Evolutionary conservation across 2,113 vertebrate genomes (phyloP), one percentile per base, ranked within the genome.

Genomic region (Salminus brasiliensis): DNA sequence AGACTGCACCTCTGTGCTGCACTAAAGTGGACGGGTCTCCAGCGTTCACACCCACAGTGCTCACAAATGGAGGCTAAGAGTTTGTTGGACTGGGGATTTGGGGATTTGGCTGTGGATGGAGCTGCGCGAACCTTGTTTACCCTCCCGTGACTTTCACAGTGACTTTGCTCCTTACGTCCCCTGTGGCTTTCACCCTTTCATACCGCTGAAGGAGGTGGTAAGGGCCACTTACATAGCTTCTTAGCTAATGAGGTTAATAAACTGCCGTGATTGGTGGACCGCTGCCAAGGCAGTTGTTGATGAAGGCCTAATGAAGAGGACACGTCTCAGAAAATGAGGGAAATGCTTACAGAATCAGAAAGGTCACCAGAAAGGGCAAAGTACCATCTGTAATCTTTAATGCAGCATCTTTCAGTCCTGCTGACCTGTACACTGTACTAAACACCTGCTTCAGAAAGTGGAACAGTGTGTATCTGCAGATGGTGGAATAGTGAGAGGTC

Each of bases 201-300:
- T 34, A 79, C 71, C 52, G 57, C 75, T 78, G 70, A 80, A 59
- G 52, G 39, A 16, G 47, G 66, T 52, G 72, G 79, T 73, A 57
- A 86, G 59, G 55, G 57, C 39, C 70, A 75, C 78, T 76, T 1
- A 23, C 55, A 27, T 67, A 49, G 75, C 49, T 72, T n/a, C 29
- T 29, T 47, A 8, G 11, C 32, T 81, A 84, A 83, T 89, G 88
- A 85, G 55, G 52, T 83, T 84, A 81, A 88, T 83, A 73, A 81
- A 85, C 63, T 47, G 12, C 76, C 78, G 74, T 87, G 83, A 91
- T 90, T 88, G 86, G 81, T 70, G 83, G 76, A 69, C 27, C 52
- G 25, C 15, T 71, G 60, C n/a, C 66, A 67, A 49, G 60, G 15
- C 66, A 67, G 59, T 10, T 70, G 9, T 25, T 11, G 16, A 65